Evolutionary conservation across 1,140 invertebrate species (phyloP), one percentile per base, ranked within the genome.

Genomic region (Dreissena polymorpha): DNA sequence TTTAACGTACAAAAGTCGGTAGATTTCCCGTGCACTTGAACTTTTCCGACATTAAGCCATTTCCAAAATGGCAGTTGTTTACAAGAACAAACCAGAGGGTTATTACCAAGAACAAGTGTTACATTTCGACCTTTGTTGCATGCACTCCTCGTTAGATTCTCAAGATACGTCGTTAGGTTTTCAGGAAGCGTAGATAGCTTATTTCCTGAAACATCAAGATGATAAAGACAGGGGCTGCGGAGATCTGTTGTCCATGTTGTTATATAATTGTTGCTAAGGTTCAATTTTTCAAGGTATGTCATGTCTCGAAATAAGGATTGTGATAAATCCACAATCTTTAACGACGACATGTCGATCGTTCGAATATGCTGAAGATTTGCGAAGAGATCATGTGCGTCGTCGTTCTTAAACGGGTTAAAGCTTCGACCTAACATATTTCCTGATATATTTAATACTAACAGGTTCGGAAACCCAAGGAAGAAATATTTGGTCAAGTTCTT

Each of bases 51-150:
- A 16, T 21, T 49, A 16, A 78, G n/a, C 76, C 76, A 78, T 70
- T 70, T 69, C 14, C 51, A 18, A 29, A 78, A 78, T 10, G 39
- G 51, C 23, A 78, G 68, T 16, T 65, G 23, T 10, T 69, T 14
- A 21, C 76, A 78, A 51, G 64, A 51, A 29, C 76, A 78, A 27
- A 69, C 64, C 13, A 78, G 50, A 13, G 76, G 67, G 21, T 69
- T 78, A 25, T 65, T 18, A 8, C 7, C 5, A 14, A 78, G 50
- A 70, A 39, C 49, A 10, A 70, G 18, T 29, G 49, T 50, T 55
- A 78, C 23, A 27, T 67, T 68, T 29, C 21, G 57, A n/a, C 51
- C 21, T 8, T 53, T 67, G 23, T 16, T 18, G 18, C 67, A 69
- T 27, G 65, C 18, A 16, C 67, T 23, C 23, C 10, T 16, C 13